Base-by-base conservation (phyloP, 2,797 vertebrate genomes). In the Chaenodraco wilsoni region DNA sequence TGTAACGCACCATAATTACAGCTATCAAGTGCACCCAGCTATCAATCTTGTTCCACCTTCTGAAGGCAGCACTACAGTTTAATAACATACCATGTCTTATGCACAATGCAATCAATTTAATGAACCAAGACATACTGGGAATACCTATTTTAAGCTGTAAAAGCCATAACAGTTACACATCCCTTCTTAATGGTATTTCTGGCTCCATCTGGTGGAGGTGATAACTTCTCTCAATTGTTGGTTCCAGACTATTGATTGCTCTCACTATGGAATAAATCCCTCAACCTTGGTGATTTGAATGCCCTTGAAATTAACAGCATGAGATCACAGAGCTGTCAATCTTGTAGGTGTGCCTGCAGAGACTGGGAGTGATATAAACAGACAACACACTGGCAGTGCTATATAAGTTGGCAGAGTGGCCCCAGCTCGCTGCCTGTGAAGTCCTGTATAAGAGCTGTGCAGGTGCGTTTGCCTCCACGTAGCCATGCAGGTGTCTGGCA, bases 191-290 rank as follows among this genome's bases (percentile, higher is more conserved):
- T 10, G 14, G 46, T 45, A 9, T 74, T 13, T 85, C 5, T 84
- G 67, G 63, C 83, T 58, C 74, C 79, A 76, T 45, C 81, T 83
- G 43, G 41, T 82, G 83, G 85, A 37, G n/a, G n/a, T 12, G 0
- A 46, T 45, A 3, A 37, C n/a, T 72, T 3, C 73, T 55, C 8
- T 37, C 19, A 5, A 0, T 45, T 5, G 17, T 61, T 15, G 50
- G 60, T 46, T 63, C 21, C 60, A 65, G 31, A 17, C 15, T 31
- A 11, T 0, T n/a, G 9, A 54, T 63, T 58, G 43, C 48, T 50
- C 21, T 51, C 37, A 37, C 58, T 44, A 60, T 27, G 0, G 3
- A 65, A 5, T 43, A 16, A 68, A 40, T 59, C 43, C 40, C 10
- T 59, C 45, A 43, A 8, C 43, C 48, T 9, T 37, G 27, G n/a